A percentile compares a stretch with the other conserved stretches of the same genome.
Conservation (phyloP, 2,113 vertebrate species). For the Loxodonta africana region DNA sequence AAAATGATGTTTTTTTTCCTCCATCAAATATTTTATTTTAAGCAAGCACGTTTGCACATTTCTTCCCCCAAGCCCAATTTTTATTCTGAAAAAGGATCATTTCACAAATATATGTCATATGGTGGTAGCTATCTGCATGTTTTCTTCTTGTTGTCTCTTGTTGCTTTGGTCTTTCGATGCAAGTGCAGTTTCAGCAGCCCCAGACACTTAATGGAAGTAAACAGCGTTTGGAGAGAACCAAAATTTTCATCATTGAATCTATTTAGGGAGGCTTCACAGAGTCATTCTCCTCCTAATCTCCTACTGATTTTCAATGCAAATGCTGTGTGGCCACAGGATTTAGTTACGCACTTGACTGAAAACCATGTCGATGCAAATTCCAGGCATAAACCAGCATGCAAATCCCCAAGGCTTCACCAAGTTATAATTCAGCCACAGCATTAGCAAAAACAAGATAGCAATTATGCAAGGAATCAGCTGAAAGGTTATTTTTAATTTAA, state of each 20-base stretch:
- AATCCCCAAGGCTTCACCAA: conserved; percentile 86
- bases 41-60: not conserved
- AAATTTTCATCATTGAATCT: conserved; percentile 81
- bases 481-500: conserved; percentile 89
- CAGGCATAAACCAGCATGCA: conserved; percentile 83
- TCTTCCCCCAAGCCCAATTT: not conserved
- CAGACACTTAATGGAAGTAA: conserved; percentile 75
- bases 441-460: conserved; percentile 88
- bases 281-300: conserved; percentile 78
- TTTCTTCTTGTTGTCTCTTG: not conserved
- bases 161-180: conserved; percentile 55
- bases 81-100: not conserved
- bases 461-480: conserved; percentile 87
- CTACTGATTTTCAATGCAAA: conserved; percentile 87
- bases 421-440: conserved; percentile 86
- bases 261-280: conserved; percentile 74
- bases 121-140: not conserved
- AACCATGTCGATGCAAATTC: conserved; percentile 88
- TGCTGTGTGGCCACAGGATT: conserved; percentile 83
- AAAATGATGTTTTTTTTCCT: not conserved
- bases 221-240: conserved; percentile 68
- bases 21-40: conserved; percentile 17
- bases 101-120: conserved; percentile 16
- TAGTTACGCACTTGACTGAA: conserved; percentile 88
- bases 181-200: not conserved